Evolutionary conservation across 2,888 invertebrate genomes (phyloP).

Genomic region (Drosophila birchii): DNA sequence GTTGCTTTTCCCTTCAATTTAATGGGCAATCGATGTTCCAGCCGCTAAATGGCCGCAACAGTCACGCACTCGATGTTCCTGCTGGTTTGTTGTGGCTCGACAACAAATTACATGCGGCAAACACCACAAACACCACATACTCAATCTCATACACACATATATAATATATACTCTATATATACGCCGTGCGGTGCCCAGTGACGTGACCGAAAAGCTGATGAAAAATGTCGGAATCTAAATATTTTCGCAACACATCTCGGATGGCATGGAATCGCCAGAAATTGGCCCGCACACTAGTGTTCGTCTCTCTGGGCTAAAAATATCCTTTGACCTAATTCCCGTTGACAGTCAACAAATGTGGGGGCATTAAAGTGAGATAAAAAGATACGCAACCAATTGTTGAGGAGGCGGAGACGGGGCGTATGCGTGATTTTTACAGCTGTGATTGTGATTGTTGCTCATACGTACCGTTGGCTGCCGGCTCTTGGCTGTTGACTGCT

Average conservation of each 20-base stretch:
- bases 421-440: constrained; percentile 65
- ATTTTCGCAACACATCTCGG: constrained; percentile 33
- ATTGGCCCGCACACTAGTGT: constrained; percentile 37
- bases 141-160: constrained; percentile 1
- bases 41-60: constrained; percentile 35
- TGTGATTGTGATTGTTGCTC: constrained; percentile 57
- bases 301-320: constrained; percentile 55
- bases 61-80: constrained; percentile 35
- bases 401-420: constrained; percentile 26
- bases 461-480: constrained; percentile 39
- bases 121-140: constrained; percentile 28
- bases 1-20: constrained; percentile 13
- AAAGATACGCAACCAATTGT: constrained; percentile 36
- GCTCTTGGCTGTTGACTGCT: constrained; percentile 1
- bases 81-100: constrained; percentile 31
- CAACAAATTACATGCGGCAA: constrained; percentile 33
- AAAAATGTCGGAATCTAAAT: constrained; percentile 55
- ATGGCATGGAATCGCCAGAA: constrained; percentile 6
- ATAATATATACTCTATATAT: background rate
- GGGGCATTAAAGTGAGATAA: constrained; percentile 38
- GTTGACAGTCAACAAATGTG: constrained; percentile 63
- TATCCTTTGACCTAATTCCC: constrained; percentile 74
- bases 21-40: constrained; percentile 55
- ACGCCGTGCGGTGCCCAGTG: constrained; percentile 8
- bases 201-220: constrained; percentile 56